Percentiles rank a stretch among this genome's conserved stretches.
Conservation (phyloP, 2,797 vertebrate species). For the Gouania willdenowi region DNA sequence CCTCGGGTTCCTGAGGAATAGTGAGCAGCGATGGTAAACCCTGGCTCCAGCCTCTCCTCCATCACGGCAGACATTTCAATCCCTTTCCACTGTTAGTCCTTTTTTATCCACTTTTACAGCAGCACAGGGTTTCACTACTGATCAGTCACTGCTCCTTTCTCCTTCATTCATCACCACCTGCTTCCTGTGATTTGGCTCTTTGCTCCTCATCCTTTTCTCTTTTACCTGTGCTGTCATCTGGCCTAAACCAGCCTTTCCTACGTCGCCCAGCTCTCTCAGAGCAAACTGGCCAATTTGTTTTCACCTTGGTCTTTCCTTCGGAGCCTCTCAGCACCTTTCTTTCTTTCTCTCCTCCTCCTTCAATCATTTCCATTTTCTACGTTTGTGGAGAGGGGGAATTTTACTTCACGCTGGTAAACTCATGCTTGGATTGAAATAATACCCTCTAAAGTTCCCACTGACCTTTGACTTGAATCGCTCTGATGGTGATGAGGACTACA, state of each 20-base stretch:
- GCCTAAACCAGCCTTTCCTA: constrained; percentile 10
- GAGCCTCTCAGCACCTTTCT: constrained; percentile 10
- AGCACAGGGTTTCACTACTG: constrained; percentile 66
- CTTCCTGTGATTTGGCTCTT: constrained; percentile 29
- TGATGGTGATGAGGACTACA: constrained; percentile 63
- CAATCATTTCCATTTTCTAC: constrained; percentile 28
- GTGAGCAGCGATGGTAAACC: constrained; percentile 47
- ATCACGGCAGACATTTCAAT: constrained; percentile 74
- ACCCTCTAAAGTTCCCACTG: constrained; percentile 48
- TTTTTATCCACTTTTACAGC: constrained; percentile 58
- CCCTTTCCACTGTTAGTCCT: constrained; percentile 58
- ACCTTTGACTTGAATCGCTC: constrained; percentile 57
- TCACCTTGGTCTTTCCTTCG: not conserved
- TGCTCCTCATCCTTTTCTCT: constrained; percentile 38
- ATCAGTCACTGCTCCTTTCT: constrained; percentile 68
- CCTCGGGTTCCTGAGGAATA: constrained; percentile 42
- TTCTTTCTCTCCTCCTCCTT: not conserved
- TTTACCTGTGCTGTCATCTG: constrained; percentile 14
- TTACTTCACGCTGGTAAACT: constrained; percentile 55
- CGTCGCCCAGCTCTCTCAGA: not conserved
- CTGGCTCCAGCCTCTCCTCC: constrained; percentile 58
- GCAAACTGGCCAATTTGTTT: no score
- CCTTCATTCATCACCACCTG: constrained; percentile 70
- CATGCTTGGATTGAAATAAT: constrained; percentile 58
- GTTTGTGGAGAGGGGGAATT: constrained; percentile 40